Evolutionary conservation across 2,797 vertebrate genomes (phyloP).

Genomic region (Anguilla megastoma): DNA sequence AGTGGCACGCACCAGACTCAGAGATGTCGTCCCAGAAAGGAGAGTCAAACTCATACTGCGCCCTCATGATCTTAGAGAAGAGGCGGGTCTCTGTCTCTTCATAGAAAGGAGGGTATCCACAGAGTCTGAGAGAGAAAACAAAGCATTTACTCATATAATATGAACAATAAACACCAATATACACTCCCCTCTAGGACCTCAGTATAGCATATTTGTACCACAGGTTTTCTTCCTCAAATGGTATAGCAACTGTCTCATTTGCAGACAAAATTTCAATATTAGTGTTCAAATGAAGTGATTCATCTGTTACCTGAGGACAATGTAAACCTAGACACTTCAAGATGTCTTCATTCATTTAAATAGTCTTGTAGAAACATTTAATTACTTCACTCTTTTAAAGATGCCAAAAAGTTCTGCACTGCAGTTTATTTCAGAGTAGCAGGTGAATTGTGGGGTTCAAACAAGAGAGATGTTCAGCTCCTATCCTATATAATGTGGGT

Average conservation of each 20-base stretch:
- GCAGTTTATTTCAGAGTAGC: background rate
- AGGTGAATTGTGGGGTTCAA: background rate
- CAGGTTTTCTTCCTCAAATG: background rate
- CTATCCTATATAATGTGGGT: background rate
- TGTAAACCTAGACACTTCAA: too few relatives aligned
- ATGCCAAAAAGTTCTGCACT: background rate
- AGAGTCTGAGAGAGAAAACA: constrained; percentile 73
- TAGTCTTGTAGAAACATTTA: background rate
- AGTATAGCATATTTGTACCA: too few relatives aligned
- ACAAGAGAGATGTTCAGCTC: background rate
- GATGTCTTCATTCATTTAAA: background rate
- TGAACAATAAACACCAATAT: background rate
- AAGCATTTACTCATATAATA: background rate
- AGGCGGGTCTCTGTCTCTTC: constrained; percentile 92
- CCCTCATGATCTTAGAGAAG: constrained; percentile 96
- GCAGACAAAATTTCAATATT: too few relatives aligned
- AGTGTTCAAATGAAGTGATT: too few relatives aligned
- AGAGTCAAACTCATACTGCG: constrained; percentile 94
- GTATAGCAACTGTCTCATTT: background rate
- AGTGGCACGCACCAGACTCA: constrained; percentile 79
- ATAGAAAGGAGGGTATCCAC: constrained; percentile 96
- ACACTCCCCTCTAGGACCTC: too few relatives aligned
- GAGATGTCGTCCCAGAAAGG: constrained; percentile 98
- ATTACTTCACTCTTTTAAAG: background rate
- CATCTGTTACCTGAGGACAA: too few relatives aligned